A percentile compares a stretch with the other conserved stretches of the same genome.
Evolutionary conservation across 2,113 vertebrate genomes (phyloP).

Genomic region (Cyprinodon brontotheroides): DNA sequence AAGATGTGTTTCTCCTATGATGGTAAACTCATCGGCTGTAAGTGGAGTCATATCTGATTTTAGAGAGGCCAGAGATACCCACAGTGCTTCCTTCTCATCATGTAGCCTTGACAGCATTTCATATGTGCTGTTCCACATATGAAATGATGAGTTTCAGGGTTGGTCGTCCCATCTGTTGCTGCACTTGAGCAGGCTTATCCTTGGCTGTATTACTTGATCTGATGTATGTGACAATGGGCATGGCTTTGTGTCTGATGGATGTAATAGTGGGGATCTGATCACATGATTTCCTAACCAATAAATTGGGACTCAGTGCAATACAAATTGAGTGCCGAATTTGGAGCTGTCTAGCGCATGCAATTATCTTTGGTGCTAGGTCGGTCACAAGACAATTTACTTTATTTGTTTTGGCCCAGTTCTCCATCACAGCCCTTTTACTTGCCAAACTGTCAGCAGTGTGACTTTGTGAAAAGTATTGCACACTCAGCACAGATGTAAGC

Average conservation of each 20-base stretch:
- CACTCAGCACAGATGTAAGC: too few relatives aligned
- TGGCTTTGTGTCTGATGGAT: constrained; percentile 7
- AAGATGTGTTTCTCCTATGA: too few relatives aligned
- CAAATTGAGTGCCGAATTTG: neutral
- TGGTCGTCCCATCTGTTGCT: constrained; percentile 19
- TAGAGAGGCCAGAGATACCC: constrained; percentile 7
- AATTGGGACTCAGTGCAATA: neutral
- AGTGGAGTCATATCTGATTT: neutral
- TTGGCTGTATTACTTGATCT: constrained; percentile 17
- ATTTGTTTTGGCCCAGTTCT: too few relatives aligned
- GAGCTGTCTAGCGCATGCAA: neutral
- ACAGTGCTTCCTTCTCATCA: constrained; percentile 7
- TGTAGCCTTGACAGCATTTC: neutral
- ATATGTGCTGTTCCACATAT: constrained; percentile 9
- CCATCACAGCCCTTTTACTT: too few relatives aligned
- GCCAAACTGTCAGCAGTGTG: too few relatives aligned
- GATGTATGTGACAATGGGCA: neutral
- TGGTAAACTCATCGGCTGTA: neutral
- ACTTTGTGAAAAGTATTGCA: too few relatives aligned
- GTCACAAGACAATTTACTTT: neutral
- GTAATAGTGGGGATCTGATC: constrained; percentile 17
- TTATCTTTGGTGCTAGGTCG: neutral
- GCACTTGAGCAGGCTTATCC: constrained; percentile 13
- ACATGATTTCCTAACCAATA: neutral
- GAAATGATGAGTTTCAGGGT: constrained; percentile 17